These are phyloP conservation scores for Acridotheres tristis DNA, from an alignment of 2,797 vertebrate genomes.

Conservation along the genomic window DNA sequence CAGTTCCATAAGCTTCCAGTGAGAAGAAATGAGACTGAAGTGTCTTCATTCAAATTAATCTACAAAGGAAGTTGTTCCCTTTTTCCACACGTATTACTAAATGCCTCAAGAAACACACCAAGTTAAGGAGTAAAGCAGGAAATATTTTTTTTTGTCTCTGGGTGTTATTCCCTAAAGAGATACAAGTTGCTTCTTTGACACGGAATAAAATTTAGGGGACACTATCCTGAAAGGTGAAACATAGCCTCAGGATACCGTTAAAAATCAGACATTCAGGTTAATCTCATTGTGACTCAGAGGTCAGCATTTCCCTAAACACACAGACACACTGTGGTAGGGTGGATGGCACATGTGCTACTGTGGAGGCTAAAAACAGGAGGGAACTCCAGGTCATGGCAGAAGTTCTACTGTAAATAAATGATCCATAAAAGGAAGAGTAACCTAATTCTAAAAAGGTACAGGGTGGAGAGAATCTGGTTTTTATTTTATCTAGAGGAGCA, in stretches of 20 bases:
- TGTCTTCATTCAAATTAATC: not conserved
- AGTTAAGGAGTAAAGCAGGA: not conserved
- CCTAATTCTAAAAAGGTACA: not conserved
- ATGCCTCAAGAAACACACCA: not conserved
- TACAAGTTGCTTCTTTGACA: not conserved
- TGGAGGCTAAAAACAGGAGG: not conserved
- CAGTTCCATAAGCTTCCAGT: not conserved
- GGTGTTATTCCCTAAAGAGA: not conserved
- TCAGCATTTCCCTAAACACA: not conserved
- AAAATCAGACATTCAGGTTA: not conserved
- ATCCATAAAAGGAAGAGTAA: not conserved
- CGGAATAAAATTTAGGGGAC: not conserved
- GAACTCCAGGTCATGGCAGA: not conserved
- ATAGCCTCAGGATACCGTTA: not conserved
- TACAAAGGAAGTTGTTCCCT: not conserved
- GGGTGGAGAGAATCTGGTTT: not conserved
- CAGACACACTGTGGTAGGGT: not conserved
- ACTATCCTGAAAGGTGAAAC: not conserved
- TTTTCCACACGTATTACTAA: not conserved
- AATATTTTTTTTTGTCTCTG: not conserved
- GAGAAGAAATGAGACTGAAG: not conserved
- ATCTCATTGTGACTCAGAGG: not conserved
- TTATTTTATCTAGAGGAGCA: not conserved
- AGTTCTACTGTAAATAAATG: not conserved
- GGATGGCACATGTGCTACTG: not conserved